A percentile compares a stretch with the other conserved stretches of the same genome.
These are phyloP conservation scores for Florisuga fusca DNA, from an alignment of 2,797 vertebrate genomes.

Conservation along the genomic window DNA sequence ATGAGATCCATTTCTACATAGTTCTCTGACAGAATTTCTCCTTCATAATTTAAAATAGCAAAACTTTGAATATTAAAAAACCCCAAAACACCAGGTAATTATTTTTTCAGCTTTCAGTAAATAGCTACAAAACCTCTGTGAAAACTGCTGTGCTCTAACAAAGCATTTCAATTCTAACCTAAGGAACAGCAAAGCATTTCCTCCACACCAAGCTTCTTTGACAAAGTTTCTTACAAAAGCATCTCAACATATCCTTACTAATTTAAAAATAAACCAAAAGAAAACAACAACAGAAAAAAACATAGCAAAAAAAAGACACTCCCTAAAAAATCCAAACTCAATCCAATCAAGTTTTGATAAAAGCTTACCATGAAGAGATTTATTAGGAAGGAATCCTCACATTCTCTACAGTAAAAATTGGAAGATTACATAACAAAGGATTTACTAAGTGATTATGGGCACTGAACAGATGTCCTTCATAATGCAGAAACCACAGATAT, in stretches of 20 bases:
- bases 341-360: background rate
- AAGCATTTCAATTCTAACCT: background rate
- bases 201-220: background rate
- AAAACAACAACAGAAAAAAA: too few relatives aligned
- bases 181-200: background rate
- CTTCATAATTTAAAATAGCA: background rate
- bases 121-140: background rate
- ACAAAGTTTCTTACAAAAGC: background rate
- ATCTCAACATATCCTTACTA: background rate
- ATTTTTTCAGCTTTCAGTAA: background rate
- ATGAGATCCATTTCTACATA: background rate
- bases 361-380: background rate
- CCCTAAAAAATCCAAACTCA: background rate
- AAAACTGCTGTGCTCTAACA: background rate
- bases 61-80: background rate
- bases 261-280: background rate
- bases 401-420: conserved; percentile 10
- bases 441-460: conserved; percentile 33
- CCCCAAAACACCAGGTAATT: background rate
- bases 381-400: background rate
- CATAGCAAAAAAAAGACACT: accelerated
- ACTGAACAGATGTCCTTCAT: conserved; percentile 30
- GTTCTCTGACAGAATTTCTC: background rate
- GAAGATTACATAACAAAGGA: conserved; percentile 19
- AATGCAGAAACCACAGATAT: background rate